Base-by-base conservation (phyloP, 1,140 invertebrate genomes). In the Zaprionus nigranus region DNA sequence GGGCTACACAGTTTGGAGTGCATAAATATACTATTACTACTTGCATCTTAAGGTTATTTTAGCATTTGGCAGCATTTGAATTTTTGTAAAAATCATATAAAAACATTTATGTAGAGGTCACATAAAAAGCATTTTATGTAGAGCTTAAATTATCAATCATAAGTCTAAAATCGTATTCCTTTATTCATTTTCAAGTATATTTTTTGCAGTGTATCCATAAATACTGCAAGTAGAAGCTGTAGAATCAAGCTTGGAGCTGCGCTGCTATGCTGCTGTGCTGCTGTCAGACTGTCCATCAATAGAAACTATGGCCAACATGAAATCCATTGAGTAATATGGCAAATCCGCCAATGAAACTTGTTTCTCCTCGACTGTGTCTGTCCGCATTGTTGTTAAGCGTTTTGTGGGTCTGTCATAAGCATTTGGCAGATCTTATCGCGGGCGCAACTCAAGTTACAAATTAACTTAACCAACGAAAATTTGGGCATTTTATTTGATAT, bases 341-440 rank as follows among this genome's bases (percentile, higher is more conserved):
- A 85, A 81, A 90, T 88, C 85, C 81, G 81, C 53, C 26, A 79
- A 61, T 34, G 59, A 90, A 88, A 88, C 85, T 69, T 77, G 85
- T 88, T 88, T 90, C 38, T 11, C 5, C 59, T n/a, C 15, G 38
- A n/a, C 17, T 49, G 17, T 17, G 24, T 62, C 46, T 43, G 6
- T 56, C 26, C 43, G 30, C 43, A 40, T 58, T 58, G 11, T 57
- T 20, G n/a, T 22, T 61, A n/a, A 26, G 38, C n/a, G 13, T 12
- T 60, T 40, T 60, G 38, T 58, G 36, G 24, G 40, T 34, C 53
- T 63, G 54, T 65, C 68, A 73, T 78, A 78, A 66, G 59, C 58
- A 40, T 43, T 59, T 43, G 49, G 26, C 36, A 83, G 83, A 88
- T 87, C 65, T 87, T 87, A 86, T 86, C 82, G 49, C 36, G 34